These are phyloP conservation scores for Cephus cinctus DNA, from an alignment of 1,140 invertebrate genomes.

Conservation along the genomic window DNA sequence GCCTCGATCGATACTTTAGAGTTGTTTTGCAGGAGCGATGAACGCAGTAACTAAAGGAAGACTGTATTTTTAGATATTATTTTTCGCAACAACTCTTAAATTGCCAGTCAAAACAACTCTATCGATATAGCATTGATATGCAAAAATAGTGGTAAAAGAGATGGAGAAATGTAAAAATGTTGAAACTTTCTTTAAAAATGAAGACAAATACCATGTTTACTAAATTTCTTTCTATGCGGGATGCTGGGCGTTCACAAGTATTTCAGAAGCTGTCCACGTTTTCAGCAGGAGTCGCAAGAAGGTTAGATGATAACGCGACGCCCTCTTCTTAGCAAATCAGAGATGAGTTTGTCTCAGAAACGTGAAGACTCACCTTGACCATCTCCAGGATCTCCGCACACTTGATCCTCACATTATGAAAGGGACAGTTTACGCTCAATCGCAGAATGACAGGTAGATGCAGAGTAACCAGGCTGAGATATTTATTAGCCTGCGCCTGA, in stretches of 20 bases:
- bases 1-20: no score
- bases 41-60: neutral
- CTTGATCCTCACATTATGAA: constrained; percentile 60
- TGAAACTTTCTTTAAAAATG: no score
- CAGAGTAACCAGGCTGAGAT: constrained; percentile 57
- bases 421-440: constrained; percentile 61
- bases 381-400: constrained; percentile 60
- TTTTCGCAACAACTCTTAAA: constrained; percentile 18
- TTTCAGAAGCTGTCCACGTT: no score
- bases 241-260: no score
- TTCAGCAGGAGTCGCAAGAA: no score
- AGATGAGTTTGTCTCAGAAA: no score
- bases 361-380: constrained; percentile 54
- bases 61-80: constrained; percentile 20
- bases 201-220: no score
- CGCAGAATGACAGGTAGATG: constrained; percentile 61
- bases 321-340: no score
- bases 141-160: no score
- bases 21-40: no score
- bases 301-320: neutral
- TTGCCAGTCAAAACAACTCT: constrained; percentile 29
- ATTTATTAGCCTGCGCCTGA: constrained; percentile 52
- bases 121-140: constrained; percentile 23
- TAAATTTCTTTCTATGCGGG: no score
- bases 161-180: no score